A percentile compares a stretch with the other conserved stretches of the same genome.
Conservation (phyloP, 2,797 vertebrate genomes). For the Pseudomugil gertrudae region DNA sequence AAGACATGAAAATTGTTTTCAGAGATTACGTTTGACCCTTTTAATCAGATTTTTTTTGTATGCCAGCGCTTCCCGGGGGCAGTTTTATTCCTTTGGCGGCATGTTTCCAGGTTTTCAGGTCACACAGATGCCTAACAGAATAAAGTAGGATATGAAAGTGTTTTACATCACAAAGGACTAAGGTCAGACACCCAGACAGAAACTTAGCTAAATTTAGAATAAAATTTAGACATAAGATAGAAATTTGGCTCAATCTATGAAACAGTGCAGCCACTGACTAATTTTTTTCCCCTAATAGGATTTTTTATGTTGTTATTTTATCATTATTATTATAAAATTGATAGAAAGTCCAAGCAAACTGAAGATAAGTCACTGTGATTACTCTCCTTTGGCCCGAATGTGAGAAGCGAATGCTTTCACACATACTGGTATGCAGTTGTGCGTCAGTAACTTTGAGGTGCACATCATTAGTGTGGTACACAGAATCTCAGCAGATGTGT, state of each 20-base stretch:
- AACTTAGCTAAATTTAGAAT: neutral
- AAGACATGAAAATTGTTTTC: conserved; percentile 44
- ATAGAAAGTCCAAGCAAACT: neutral
- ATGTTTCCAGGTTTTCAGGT: conserved; percentile 3
- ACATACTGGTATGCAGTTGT: conserved; percentile 12
- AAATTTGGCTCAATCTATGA: neutral
- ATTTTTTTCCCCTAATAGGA: too few species aligned
- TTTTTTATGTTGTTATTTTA: too few species aligned
- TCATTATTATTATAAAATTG: too few species aligned
- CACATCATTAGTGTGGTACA: conserved; percentile 36
- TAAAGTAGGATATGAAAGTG: neutral
- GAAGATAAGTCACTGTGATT: neutral
- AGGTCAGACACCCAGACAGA: neutral
- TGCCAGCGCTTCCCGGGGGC: neutral
- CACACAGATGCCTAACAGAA: neutral
- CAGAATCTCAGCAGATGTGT: conserved; percentile 59
- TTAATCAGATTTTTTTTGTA: conserved; percentile 27
- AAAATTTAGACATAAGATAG: neutral
- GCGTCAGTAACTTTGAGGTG: conserved; percentile 25
- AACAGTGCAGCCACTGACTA: neutral
- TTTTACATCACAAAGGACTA: neutral
- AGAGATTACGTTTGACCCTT: conserved; percentile 11
- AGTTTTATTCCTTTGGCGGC: conserved; percentile 15
- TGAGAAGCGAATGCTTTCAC: neutral
- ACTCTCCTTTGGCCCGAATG: neutral